Evolutionary conservation across 2,113 vertebrate genomes (phyloP).

Genomic region (Embiotoca jacksoni): DNA sequence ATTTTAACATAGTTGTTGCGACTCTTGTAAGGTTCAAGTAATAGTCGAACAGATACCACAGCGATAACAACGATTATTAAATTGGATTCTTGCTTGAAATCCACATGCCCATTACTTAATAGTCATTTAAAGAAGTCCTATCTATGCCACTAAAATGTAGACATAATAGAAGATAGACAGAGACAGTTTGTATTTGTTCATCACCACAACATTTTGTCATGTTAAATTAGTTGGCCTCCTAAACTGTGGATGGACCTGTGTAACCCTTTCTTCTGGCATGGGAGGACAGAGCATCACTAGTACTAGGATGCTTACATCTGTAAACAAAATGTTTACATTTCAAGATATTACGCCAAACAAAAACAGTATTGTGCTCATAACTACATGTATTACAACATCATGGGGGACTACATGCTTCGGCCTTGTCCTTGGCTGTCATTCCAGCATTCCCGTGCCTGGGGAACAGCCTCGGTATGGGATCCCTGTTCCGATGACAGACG

Average conservation of each 20-base stretch:
- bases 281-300: background rate
- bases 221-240: background rate
- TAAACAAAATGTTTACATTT: background rate
- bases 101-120: too few species aligned
- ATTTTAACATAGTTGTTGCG: conserved; percentile 28
- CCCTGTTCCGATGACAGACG: conserved; percentile 71
- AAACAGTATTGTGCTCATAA: background rate
- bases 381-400: conserved; percentile 26
- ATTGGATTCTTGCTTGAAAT: too few species aligned
- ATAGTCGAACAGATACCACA: conserved; percentile 1
- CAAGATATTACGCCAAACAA: background rate
- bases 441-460: conserved; percentile 53
- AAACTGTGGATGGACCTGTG: background rate
- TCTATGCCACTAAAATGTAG: too few species aligned
- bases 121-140: too few species aligned
- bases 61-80: too few species aligned
- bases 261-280: background rate
- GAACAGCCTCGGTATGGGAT: conserved; percentile 67
- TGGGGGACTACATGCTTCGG: conserved; percentile 25
- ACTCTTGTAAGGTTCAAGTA: too few species aligned
- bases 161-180: too few species aligned
- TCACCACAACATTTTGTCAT: too few species aligned
- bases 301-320: background rate
- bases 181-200: too few species aligned
- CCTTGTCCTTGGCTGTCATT: conserved; percentile 57